A percentile compares a stretch with the other conserved stretches of the same genome.
Evolutionary conservation across 2,888 invertebrate genomes (phyloP).

Genomic region (Periphyllus acericola): DNA sequence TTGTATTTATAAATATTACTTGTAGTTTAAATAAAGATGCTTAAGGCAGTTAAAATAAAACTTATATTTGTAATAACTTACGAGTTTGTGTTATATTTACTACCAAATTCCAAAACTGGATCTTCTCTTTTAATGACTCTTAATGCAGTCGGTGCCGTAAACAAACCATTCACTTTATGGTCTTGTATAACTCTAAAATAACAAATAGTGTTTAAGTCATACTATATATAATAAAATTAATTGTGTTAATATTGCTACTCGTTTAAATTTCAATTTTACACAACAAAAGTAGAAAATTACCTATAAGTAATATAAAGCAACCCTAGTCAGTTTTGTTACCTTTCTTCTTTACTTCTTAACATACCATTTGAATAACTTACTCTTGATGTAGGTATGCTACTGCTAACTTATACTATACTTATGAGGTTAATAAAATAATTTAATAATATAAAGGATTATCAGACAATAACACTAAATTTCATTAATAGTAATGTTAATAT

Average conservation of each 20-base stretch:
- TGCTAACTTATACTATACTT: not conserved
- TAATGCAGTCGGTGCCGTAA: slow-evolving; percentile 91
- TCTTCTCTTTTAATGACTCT: slow-evolving; percentile 86
- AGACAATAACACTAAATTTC: not conserved
- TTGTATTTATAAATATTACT: no score
- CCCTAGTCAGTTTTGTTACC: not conserved
- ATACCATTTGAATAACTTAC: not conserved
- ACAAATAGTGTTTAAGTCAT: not conserved
- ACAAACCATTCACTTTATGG: slow-evolving; percentile 84
- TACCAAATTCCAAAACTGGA: slow-evolving; percentile 76
- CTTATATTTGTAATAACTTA: slow-evolving; percentile 66
- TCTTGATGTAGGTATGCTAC: not conserved
- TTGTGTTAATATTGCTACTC: not conserved
- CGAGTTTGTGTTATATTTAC: slow-evolving; percentile 78
- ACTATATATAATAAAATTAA: not conserved
- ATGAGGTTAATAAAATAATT: not conserved
- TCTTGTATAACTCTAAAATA: slow-evolving; percentile 81
- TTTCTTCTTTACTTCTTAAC: not conserved
- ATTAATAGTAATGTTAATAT: not conserved
- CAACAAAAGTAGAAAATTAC: not conserved
- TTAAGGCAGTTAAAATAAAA: no score
- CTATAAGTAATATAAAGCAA: no score
- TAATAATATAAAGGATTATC: not conserved
- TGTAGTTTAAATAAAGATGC: no score
- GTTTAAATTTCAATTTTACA: not conserved